These are phyloP conservation scores for Ceratina australensis DNA, from an alignment of 1,140 invertebrate species.

Conservation along the genomic window DNA sequence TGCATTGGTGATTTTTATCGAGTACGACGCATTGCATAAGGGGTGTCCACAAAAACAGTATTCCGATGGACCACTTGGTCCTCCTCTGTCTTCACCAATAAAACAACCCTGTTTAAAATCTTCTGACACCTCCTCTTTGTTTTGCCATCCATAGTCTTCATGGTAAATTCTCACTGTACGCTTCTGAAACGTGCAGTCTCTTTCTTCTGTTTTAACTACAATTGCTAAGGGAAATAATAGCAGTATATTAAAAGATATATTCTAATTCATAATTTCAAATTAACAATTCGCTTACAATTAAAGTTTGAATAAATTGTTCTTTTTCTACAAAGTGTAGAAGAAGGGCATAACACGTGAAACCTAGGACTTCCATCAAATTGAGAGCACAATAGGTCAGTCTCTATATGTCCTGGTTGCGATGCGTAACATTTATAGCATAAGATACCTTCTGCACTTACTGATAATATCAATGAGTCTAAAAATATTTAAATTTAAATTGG, in stretches of 20 bases:
- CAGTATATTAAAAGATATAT: background rate
- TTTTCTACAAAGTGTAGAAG: conserved; percentile 90
- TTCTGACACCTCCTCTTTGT: conserved; percentile 81
- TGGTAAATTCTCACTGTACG: conserved; percentile 79
- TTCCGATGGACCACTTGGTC: conserved; percentile 77
- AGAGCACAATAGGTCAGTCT: conserved; percentile 81
- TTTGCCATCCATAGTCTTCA: conserved; percentile 82
- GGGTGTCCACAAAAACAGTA: conserved; percentile 85
- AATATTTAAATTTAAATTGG: conserved; percentile 16
- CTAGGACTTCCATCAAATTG: conserved; percentile 85
- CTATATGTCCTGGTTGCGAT: conserved; percentile 19
- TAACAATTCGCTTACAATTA: conserved; percentile 79
- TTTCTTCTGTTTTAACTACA: conserved; percentile 81
- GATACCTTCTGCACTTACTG: conserved; percentile 53
- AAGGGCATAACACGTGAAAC: conserved; percentile 87
- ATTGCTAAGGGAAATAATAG: conserved; percentile 75
- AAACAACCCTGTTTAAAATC: conserved; percentile 85
- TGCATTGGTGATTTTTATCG: conserved; percentile 13
- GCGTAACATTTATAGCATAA: conserved; percentile 57
- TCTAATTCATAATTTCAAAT: background rate
- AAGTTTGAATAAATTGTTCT: conserved; percentile 83
- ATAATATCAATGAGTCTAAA: conserved; percentile 57
- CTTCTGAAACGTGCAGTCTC: conserved; percentile 88
- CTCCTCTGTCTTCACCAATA: conserved; percentile 82
- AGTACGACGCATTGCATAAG: conserved; percentile 80